phyloP scores from a whole-genome alignment of 2,113 vertebrate species.

The Meriones unguiculatus region DNA sequence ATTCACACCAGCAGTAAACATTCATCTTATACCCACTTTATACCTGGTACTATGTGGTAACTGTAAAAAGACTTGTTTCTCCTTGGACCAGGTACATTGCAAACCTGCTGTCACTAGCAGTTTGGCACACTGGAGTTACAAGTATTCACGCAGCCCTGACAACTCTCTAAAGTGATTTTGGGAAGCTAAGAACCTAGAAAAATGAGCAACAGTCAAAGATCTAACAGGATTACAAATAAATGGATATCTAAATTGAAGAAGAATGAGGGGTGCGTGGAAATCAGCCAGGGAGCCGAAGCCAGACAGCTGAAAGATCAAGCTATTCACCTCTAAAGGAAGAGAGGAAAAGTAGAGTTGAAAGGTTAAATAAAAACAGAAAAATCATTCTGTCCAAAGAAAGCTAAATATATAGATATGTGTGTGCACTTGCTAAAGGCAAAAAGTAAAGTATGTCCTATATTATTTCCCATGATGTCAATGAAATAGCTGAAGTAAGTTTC shows the following conservation, averaged over 20 bases:
- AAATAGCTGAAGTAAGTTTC: slow-evolving; percentile 7
- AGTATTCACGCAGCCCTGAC: slow-evolving; percentile 50
- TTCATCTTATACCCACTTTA: slow-evolving; percentile 34
- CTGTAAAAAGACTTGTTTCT: slow-evolving; percentile 42
- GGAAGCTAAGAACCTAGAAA: slow-evolving; percentile 58
- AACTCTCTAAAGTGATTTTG: slow-evolving; percentile 62
- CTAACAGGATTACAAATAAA: slow-evolving; percentile 63
- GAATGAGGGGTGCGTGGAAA: slow-evolving; percentile 24
- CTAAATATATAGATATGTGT: background rate
- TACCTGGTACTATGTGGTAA: background rate
- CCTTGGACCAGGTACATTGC: slow-evolving; percentile 33
- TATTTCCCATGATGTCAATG: background rate
- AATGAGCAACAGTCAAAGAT: slow-evolving; percentile 60
- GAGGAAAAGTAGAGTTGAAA: slow-evolving; percentile 34
- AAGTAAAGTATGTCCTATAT: background rate
- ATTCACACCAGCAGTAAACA: background rate
- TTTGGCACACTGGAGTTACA: slow-evolving; percentile 37
- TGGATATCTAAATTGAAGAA: slow-evolving; percentile 57
- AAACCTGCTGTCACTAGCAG: slow-evolving; percentile 17
- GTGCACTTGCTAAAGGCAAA: background rate
- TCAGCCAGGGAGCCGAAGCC: slow-evolving; percentile 20
- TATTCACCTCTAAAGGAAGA: slow-evolving; percentile 47
- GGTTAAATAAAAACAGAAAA: slow-evolving; percentile 63
- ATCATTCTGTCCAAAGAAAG: slow-evolving; percentile 41
- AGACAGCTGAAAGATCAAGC: slow-evolving; percentile 62